phyloP scores from a whole-genome alignment of 1,140 invertebrate genomes.

The Tetragnatha versicolor region DNA sequence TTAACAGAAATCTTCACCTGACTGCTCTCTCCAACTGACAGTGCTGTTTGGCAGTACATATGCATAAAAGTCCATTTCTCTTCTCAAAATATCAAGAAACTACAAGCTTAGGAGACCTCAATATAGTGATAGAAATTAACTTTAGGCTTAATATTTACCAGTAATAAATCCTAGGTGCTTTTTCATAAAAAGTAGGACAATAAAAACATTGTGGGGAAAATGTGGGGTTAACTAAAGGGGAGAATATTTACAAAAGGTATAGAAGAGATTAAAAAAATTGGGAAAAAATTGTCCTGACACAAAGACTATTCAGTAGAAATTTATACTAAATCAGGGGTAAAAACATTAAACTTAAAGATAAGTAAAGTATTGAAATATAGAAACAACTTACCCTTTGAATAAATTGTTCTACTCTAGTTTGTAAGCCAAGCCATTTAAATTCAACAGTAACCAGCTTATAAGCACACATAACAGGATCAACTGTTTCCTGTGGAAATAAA shows the following conservation, averaged over 20 bases:
- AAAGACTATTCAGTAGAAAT: background rate
- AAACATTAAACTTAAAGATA: background rate
- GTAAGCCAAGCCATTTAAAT: conserved; percentile 99
- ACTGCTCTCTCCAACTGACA: no score
- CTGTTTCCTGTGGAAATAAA: conserved; percentile 60
- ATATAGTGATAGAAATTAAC: no score
- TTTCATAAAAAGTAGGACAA: no score
- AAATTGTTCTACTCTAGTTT: conserved; percentile 92
- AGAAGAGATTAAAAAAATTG: background rate
- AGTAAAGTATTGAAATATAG: background rate
- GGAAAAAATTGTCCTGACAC: background rate
- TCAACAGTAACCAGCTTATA: conserved; percentile 98
- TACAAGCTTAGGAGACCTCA: no score
- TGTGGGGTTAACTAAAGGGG: no score
- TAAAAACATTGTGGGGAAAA: no score
- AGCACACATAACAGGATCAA: conserved; percentile 94
- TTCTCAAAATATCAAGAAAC: no score
- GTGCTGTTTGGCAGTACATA: no score
- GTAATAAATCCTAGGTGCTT: no score
- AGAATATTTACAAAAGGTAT: background rate
- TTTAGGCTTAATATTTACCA: no score
- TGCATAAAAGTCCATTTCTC: no score
- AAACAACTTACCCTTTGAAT: conserved; percentile 81
- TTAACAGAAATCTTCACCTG: no score
- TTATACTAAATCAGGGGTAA: background rate